phyloP scores from a whole-genome alignment of 2,113 vertebrate species.

The Rousettus leschenaultii region DNA sequence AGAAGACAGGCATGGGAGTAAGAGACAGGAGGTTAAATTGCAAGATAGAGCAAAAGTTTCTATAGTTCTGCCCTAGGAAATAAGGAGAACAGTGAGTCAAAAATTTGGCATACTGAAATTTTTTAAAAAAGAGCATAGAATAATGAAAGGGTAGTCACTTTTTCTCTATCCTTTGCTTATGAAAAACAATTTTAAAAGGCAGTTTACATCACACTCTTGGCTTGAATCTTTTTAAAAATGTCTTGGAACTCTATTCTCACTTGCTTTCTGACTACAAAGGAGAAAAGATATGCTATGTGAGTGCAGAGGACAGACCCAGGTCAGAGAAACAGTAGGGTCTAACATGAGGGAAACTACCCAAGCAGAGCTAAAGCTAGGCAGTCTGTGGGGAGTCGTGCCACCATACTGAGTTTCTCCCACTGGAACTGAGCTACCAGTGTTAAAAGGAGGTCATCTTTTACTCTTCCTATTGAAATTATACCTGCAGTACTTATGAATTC shows the following conservation, averaged over 20 bases:
- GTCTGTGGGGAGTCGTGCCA: not conserved
- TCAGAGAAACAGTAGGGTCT: not conserved
- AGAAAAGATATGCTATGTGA: not conserved
- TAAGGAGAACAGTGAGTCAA: not conserved
- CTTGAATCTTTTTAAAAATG: constrained; percentile 61
- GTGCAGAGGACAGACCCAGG: not conserved
- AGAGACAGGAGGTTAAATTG: not conserved
- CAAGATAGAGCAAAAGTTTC: not conserved
- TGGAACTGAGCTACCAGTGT: not conserved
- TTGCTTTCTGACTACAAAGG: not conserved
- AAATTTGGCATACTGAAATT: not conserved
- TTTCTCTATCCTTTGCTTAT: constrained; percentile 33
- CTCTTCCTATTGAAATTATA: not conserved
- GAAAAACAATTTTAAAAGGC: constrained; percentile 57
- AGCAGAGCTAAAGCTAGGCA: not conserved
- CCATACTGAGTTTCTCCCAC: not conserved
- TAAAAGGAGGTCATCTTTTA: not conserved
- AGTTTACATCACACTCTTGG: constrained; percentile 53
- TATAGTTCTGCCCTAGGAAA: not conserved
- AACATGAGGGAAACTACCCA: not conserved
- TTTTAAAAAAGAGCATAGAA: not conserved
- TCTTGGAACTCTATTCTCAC: not conserved
- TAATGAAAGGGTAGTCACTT: constrained; percentile 45
- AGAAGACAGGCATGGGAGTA: not conserved
- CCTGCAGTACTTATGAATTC: not conserved